phyloP scores from a whole-genome alignment of 1,140 invertebrate species.

The Vanessa atalanta region DNA sequence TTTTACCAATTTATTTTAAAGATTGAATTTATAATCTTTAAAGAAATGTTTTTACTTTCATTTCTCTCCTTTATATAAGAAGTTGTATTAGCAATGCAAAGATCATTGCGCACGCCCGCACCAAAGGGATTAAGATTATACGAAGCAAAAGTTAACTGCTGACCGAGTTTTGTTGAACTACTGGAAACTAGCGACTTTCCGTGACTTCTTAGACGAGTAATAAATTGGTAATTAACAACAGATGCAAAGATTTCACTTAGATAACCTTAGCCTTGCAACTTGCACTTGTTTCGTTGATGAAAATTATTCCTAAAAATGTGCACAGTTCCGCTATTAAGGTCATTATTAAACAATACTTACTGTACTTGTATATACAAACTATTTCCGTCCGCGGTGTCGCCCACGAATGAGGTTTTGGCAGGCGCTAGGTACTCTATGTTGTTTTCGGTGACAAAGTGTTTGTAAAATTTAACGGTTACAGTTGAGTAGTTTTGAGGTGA shows the following conservation, averaged over 20 bases:
- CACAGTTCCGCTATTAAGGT: too few species aligned
- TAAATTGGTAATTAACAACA: conserved; percentile 3
- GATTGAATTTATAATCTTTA: background rate
- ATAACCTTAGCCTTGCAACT: background rate
- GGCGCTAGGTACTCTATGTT: too few species aligned
- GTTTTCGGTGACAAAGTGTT: too few species aligned
- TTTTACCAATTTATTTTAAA: conserved; percentile 12
- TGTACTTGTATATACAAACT: too few species aligned
- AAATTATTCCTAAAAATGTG: too few species aligned
- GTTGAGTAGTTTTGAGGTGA: too few species aligned
- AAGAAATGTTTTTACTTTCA: conserved; percentile 3
- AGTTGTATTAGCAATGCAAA: conserved; percentile 21
- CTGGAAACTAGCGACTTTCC: background rate
- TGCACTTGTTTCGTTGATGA: too few species aligned
- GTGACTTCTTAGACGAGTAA: background rate
- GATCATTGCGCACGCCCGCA: conserved; percentile 20
- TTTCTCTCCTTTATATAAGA: conserved; percentile 20
- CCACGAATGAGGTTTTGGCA: too few species aligned
- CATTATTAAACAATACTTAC: too few species aligned
- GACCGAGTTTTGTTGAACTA: conserved; percentile 22
- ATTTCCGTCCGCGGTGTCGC: too few species aligned
- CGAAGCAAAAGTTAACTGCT: conserved; percentile 16
- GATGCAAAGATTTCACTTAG: conserved; percentile 10
- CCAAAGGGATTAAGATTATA: conserved; percentile 21
- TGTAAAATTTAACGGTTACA: too few species aligned